Conservation (phyloP, 2,113 vertebrate species). For the Nesogale talazaci region DNA sequence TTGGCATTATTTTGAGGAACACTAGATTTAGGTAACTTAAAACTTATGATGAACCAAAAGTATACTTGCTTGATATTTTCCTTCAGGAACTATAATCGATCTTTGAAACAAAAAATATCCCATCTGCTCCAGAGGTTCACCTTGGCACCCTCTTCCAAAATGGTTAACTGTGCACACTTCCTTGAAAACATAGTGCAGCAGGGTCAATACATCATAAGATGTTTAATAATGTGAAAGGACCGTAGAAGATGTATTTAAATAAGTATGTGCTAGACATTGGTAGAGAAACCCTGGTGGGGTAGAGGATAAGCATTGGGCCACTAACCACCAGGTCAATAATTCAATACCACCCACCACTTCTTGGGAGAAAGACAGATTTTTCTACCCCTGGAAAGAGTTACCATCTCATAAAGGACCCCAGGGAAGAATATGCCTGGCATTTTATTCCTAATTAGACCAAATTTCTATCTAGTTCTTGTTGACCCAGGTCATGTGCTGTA, state of each 20-base stretch:
- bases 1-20: constrained; percentile 18
- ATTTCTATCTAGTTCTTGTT: too few species aligned
- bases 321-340: too few species aligned
- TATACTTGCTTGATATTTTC: constrained; percentile 29
- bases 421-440: too few species aligned
- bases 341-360: too few species aligned
- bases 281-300: not conserved
- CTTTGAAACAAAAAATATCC: constrained; percentile 5
- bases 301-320: too few species aligned
- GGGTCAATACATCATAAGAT: constrained; percentile 16
- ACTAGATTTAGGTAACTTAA: constrained; percentile 9
- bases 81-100: not conserved
- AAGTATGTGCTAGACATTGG: not conserved
- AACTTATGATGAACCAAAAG: constrained; percentile 14
- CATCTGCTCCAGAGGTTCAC: not conserved
- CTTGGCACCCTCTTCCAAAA: constrained; percentile 13
- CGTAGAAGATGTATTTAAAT: constrained; percentile 25
- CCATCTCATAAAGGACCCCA: too few species aligned
- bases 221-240: constrained; percentile 10
- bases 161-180: constrained; percentile 3
- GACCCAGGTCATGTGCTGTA: too few species aligned
- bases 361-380: too few species aligned
- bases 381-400: too few species aligned
- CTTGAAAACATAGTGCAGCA: constrained; percentile 22
- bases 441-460: too few species aligned